Evolutionary conservation across 2,113 vertebrate genomes (phyloP).

Genomic region (Mormyrus lacerda): DNA sequence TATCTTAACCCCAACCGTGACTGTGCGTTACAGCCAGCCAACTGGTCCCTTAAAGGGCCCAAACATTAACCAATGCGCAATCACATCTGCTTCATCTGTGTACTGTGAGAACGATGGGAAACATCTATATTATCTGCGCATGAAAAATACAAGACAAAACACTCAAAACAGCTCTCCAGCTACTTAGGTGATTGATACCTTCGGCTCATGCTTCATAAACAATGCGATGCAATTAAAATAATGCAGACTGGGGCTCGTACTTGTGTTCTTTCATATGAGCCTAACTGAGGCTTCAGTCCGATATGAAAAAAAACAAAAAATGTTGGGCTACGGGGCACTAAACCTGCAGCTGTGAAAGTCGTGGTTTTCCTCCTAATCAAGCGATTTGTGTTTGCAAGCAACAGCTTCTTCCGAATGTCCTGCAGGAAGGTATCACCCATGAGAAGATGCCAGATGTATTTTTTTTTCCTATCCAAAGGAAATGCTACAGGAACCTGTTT

Average conservation of each 20-base stretch:
- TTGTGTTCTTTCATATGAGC: background rate
- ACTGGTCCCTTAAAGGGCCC: background rate
- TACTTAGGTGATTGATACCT: background rate
- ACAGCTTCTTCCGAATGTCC: background rate
- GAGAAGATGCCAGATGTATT: background rate
- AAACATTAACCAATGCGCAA: background rate
- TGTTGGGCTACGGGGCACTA: background rate
- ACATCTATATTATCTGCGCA: background rate
- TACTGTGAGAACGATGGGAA: background rate
- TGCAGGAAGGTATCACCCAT: background rate
- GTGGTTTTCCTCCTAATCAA: background rate
- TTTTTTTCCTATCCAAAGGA: background rate
- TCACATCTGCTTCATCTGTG: background rate
- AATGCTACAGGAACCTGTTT: background rate
- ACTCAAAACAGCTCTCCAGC: background rate
- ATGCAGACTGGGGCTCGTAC: background rate
- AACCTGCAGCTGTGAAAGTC: background rate
- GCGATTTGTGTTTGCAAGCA: background rate
- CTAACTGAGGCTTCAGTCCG: background rate
- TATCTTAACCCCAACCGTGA: background rate
- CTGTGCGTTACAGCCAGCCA: background rate
- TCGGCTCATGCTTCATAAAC: background rate
- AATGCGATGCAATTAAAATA: background rate
- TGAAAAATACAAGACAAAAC: background rate
- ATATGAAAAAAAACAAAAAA: background rate